Evolutionary conservation across 2,888 invertebrate genomes (phyloP).

Genomic region (Perizoma affinitatum): DNA sequence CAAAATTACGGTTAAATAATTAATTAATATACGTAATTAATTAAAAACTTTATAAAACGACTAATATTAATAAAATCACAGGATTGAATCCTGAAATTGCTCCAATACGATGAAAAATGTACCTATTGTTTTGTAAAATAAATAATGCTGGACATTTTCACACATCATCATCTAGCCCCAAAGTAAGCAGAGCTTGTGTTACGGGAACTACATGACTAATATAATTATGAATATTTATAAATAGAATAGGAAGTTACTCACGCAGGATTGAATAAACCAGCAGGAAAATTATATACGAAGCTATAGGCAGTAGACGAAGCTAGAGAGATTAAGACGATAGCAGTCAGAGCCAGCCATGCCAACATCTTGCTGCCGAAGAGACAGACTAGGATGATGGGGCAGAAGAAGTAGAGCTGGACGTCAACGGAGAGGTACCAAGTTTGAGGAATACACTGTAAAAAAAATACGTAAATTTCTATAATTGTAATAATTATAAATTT

Average conservation of each 20-base stretch:
- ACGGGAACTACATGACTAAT: no score
- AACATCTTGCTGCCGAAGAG: slow-evolving; percentile 48
- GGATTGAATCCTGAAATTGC: no score
- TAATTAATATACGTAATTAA: background rate
- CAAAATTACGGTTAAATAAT: background rate
- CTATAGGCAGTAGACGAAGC: slow-evolving; percentile 55
- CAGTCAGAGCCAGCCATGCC: slow-evolving; percentile 50
- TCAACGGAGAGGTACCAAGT: slow-evolving; percentile 67
- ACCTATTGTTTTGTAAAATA: no score
- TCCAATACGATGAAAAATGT: no score
- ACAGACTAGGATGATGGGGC: slow-evolving; percentile 55
- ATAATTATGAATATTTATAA: no score
- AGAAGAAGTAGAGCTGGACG: slow-evolving; percentile 56
- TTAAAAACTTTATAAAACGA: no score
- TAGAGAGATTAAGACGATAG: slow-evolving; percentile 45
- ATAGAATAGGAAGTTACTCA: slow-evolving; percentile 51
- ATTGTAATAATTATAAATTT: background rate
- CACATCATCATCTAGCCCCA: no score
- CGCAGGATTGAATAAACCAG: slow-evolving; percentile 61
- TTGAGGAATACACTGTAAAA: slow-evolving; percentile 58
- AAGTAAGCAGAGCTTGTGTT: no score
- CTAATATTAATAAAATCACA: no score
- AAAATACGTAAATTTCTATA: slow-evolving; percentile 6
- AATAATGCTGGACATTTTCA: no score
- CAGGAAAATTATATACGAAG: slow-evolving; percentile 59